phyloP scores from a whole-genome alignment of 2,888 invertebrate genomes.

The Drosophila pullipes region DNA sequence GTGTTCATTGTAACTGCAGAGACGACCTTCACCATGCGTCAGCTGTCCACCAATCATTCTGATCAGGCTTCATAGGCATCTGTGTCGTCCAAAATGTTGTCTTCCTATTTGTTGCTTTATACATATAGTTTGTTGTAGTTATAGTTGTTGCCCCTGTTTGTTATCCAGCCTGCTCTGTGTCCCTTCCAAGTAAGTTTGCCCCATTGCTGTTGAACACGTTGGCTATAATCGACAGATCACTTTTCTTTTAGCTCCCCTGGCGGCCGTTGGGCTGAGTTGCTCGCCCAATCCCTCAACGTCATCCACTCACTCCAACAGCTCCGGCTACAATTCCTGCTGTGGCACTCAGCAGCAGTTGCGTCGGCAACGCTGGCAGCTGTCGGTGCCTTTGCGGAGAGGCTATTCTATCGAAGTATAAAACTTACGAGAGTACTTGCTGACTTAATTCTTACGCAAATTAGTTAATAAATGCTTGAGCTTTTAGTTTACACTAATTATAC shows the following conservation, averaged over 20 bases:
- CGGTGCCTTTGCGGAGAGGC: constrained; percentile 60
- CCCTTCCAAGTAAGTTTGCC: constrained; percentile 29
- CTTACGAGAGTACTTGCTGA: constrained; percentile 25
- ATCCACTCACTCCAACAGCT: constrained; percentile 54
- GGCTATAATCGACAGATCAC: background rate
- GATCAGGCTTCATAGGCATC: constrained; percentile 78
- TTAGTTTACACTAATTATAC: constrained; percentile 63
- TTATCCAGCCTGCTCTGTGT: constrained; percentile 10
- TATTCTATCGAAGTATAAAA: constrained; percentile 49
- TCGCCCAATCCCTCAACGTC: constrained; percentile 52
- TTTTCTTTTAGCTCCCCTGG: constrained; percentile 30
- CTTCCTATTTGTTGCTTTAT: constrained; percentile 57
- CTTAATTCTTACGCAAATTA: constrained; percentile 59
- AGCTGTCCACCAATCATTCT: constrained; percentile 83
- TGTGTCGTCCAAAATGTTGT: constrained; percentile 52
- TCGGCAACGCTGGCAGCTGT: constrained; percentile 55
- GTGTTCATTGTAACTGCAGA: constrained; percentile 67
- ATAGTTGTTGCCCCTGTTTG: constrained; percentile 23
- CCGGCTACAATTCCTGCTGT: constrained; percentile 50
- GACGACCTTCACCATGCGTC: constrained; percentile 85
- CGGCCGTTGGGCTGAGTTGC: constrained; percentile 22
- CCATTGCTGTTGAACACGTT: background rate
- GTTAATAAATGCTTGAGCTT: constrained; percentile 71
- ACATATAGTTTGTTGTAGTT: constrained; percentile 47
- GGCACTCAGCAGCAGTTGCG: constrained; percentile 32